These are phyloP conservation scores for Hemicentrotus pulcherrimus DNA, from an alignment of 35 echinoderm and acorn worm species.

Conservation along the genomic window DNA sequence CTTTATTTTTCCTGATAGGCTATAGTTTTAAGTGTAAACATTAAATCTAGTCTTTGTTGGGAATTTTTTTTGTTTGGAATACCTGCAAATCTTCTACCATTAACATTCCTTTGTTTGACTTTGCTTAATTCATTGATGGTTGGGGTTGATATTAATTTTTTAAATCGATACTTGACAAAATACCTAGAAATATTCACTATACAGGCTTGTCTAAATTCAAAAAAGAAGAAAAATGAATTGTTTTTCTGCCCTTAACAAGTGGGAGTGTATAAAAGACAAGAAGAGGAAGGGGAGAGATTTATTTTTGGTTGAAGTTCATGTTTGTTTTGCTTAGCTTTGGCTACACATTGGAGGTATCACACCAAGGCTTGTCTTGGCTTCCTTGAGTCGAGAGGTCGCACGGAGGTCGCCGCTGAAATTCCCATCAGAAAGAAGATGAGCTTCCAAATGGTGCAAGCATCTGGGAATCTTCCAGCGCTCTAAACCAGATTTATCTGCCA, in stretches of 20 bases:
- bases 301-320: constrained; percentile 41
- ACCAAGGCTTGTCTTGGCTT: background rate
- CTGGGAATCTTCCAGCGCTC: background rate
- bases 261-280: background rate
- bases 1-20: too few relatives aligned
- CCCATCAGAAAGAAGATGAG: constrained; percentile 28
- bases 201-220: background rate
- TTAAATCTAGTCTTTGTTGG: too few relatives aligned
- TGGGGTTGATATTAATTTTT: too few relatives aligned
- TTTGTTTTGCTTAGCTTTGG: constrained; percentile 37
- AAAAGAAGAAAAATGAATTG: background rate
- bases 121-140: too few relatives aligned
- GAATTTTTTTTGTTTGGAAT: too few relatives aligned
- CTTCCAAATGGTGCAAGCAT: background rate
- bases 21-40: too few relatives aligned
- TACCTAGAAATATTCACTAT: too few relatives aligned
- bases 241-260: constrained; percentile 23
- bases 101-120: too few relatives aligned
- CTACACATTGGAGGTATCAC: constrained; percentile 14
- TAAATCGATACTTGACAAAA: too few relatives aligned
- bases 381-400: background rate
- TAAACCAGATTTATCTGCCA: background rate
- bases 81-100: too few relatives aligned
- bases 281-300: background rate
- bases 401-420: background rate